Percentiles rank a stretch among this genome's conserved stretches.
Evolutionary conservation across 2,888 invertebrate genomes (phyloP).

Genomic region (Trichopoda pennipes): DNA sequence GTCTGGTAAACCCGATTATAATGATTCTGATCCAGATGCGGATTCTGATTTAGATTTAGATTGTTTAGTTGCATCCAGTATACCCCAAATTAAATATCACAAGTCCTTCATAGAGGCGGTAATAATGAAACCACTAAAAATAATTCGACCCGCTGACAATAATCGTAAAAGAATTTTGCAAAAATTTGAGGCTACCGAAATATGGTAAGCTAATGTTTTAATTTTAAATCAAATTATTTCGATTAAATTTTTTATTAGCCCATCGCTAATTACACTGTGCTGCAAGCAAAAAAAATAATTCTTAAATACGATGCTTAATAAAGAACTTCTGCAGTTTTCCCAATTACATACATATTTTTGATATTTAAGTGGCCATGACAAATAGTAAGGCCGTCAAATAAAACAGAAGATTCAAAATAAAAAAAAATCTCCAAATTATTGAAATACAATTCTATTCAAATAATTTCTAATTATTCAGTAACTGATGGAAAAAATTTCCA

Average conservation of each 20-base stretch:
- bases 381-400: no score
- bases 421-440: no score
- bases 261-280: no score
- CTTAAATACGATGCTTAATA: no score
- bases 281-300: no score
- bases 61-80: slow-evolving; percentile 81
- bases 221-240: not conserved
- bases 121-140: slow-evolving; percentile 78
- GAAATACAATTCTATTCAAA: no score
- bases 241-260: not conserved
- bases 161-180: slow-evolving; percentile 78
- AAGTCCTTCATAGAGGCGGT: slow-evolving; percentile 79
- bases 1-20: slow-evolving; percentile 38
- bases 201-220: slow-evolving; percentile 73
- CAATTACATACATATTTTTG: no score
- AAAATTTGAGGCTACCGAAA: slow-evolving; percentile 79
- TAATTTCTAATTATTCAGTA: no score
- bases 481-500: no score
- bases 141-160: slow-evolving; percentile 77
- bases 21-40: slow-evolving; percentile 73
- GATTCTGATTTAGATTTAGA: slow-evolving; percentile 82
- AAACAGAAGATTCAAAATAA: no score
- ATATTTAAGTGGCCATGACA: no score
- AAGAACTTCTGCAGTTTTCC: no score
- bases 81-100: slow-evolving; percentile 73